A percentile compares a stretch with the other conserved stretches of the same genome.
phyloP scores from a whole-genome alignment of 2,113 vertebrate species.

The Rhinogobius similis region DNA sequence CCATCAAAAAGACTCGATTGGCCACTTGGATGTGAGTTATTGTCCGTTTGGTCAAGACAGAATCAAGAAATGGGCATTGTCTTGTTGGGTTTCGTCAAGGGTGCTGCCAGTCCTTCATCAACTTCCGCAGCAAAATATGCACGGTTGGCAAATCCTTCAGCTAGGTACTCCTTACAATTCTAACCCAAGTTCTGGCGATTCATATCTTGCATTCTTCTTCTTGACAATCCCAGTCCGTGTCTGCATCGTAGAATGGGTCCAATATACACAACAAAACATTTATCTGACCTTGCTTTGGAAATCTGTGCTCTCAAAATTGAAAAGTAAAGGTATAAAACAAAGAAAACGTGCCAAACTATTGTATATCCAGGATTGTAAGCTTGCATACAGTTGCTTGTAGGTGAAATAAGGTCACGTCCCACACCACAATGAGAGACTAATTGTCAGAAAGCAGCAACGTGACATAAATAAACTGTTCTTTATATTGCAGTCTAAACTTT shows the following conservation, averaged over 20 bases:
- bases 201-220: not conserved
- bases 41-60: not conserved
- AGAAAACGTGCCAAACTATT: not conserved
- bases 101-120: not conserved
- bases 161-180: not conserved
- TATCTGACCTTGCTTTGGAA: not conserved
- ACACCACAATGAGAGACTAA: not conserved
- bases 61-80: not conserved
- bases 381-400: not conserved
- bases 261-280: not conserved
- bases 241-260: not conserved
- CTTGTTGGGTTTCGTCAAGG: not conserved
- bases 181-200: not conserved
- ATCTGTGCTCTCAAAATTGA: not conserved
- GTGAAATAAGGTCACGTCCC: not conserved
- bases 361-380: not conserved
- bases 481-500: constrained; percentile 5
- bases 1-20: not conserved
- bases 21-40: not conserved
- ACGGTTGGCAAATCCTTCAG: not conserved
- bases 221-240: not conserved
- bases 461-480: not conserved
- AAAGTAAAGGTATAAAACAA: not conserved
- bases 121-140: not conserved
- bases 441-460: not conserved